Evolutionary conservation across 2,888 invertebrate genomes (phyloP).

Genomic region (Ormia ochracea): DNA sequence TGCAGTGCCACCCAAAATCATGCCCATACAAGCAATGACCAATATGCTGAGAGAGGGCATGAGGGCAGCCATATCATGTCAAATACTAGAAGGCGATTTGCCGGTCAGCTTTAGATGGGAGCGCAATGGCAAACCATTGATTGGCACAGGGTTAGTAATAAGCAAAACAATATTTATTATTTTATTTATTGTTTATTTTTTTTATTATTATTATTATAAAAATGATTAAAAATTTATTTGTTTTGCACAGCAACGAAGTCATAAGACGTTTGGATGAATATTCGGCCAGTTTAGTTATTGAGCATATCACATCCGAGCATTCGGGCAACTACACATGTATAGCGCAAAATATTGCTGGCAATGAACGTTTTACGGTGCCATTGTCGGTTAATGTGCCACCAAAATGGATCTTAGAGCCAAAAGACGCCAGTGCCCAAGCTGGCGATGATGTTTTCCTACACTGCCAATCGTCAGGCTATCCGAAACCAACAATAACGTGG

Average conservation of each 20-base stretch:
- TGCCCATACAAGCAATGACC: conserved; percentile 89
- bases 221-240: no score
- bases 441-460: conserved; percentile 90
- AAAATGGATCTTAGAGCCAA: conserved; percentile 91
- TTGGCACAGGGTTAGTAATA: conserved; percentile 79
- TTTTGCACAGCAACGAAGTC: conserved; percentile 77
- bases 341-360: conserved; percentile 89
- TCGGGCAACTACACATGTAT: conserved; percentile 95
- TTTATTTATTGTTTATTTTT: no score
- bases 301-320: conserved; percentile 89
- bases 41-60: conserved; percentile 89
- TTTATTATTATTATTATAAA: no score
- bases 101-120: conserved; percentile 95
- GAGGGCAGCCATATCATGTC: conserved; percentile 92
- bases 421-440: conserved; percentile 88
- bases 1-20: conserved; percentile 88
- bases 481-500: conserved; percentile 92
- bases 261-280: conserved; percentile 87
- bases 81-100: conserved; percentile 93
- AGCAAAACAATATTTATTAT: background rate
- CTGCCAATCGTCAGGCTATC: conserved; percentile 95
- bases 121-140: conserved; percentile 88
- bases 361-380: conserved; percentile 86
- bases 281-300: conserved; percentile 90
- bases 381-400: conserved; percentile 92